Evolutionary conservation across 2,888 invertebrate genomes (phyloP).

Genomic region (Nemurella pictetii): DNA sequence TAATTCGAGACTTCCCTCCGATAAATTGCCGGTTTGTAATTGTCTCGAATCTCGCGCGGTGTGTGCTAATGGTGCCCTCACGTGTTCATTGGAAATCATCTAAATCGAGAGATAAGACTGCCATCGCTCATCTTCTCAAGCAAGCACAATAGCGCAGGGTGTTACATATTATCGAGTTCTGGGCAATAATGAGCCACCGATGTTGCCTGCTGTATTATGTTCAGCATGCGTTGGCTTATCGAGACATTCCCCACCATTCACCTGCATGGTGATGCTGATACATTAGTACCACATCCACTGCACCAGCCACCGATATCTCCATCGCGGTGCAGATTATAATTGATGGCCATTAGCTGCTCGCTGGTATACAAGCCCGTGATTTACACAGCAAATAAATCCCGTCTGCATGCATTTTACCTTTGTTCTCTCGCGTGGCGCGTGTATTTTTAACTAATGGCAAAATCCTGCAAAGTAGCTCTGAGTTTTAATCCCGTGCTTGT

Average conservation of each 20-base stretch:
- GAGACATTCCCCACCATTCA: background rate
- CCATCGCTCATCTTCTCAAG: background rate
- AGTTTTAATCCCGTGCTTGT: background rate
- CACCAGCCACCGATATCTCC: background rate
- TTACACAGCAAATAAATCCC: background rate
- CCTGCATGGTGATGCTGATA: background rate
- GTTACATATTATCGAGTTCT: background rate
- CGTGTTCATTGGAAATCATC: background rate
- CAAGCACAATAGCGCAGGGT: background rate
- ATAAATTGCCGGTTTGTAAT: background rate
- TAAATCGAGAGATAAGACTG: too few species aligned
- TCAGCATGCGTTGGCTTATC: background rate
- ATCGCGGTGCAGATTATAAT: background rate
- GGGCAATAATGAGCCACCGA: too few species aligned
- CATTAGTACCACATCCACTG: background rate
- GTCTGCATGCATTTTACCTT: background rate
- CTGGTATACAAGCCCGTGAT: background rate
- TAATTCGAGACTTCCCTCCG: background rate
- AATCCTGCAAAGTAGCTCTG: background rate
- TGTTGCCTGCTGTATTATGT: background rate
- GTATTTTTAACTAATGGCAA: background rate
- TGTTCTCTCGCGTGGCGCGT: background rate
- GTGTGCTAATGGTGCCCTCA: background rate
- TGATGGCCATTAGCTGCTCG: background rate
- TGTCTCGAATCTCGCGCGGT: background rate